Evolutionary conservation across 2,113 vertebrate genomes (phyloP), one percentile per base, ranked within the genome.

Genomic region (Macrotus californicus): DNA sequence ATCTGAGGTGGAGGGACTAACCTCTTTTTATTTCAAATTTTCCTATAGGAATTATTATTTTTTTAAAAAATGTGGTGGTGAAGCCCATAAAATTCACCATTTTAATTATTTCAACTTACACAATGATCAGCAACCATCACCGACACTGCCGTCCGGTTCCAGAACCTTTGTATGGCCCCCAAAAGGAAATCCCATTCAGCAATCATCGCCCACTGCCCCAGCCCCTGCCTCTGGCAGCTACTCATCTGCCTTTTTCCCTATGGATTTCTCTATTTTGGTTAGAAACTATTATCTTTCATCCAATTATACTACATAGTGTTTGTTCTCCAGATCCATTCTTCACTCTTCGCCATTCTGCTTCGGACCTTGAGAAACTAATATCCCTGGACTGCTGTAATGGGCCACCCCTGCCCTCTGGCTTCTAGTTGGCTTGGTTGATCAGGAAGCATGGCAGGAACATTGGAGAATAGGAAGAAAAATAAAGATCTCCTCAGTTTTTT

Each of bases 331-430:
- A 41, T 22, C 12, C 7, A 7, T 21, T 43, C 9, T 61, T 31
- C 2, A 6, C n/a, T 88, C 39, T 67, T 34, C 16, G 36, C 48
- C 13, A 26, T 7, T 41, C 18, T 18, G 8, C 11, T 46, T 16
- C 14, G 22, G n/a, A 52, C 18, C 19, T 67, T 4, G 0, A 24
- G 43, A 67, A 56, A 59, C 43, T 29, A 46, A 34, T 14, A 12
- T 18, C 36, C 2, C 3, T 14, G 59, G 19, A 29, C 6, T 14
- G 9, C 13, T 14, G n/a, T 52, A 10, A 29, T 2, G 22, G 2
- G 5, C 2, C 2, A 6, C 1, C 0, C 26, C 22, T 36, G 3
- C 5, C 31, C 2, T 91, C 39, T 61, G 56, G 11, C 61, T 92
- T 39, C 54, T 54, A 19, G 13, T 10, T 34, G 82, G 13, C 64